phyloP scores from a whole-genome alignment of 2,888 invertebrate species.

The Tuta absoluta region DNA sequence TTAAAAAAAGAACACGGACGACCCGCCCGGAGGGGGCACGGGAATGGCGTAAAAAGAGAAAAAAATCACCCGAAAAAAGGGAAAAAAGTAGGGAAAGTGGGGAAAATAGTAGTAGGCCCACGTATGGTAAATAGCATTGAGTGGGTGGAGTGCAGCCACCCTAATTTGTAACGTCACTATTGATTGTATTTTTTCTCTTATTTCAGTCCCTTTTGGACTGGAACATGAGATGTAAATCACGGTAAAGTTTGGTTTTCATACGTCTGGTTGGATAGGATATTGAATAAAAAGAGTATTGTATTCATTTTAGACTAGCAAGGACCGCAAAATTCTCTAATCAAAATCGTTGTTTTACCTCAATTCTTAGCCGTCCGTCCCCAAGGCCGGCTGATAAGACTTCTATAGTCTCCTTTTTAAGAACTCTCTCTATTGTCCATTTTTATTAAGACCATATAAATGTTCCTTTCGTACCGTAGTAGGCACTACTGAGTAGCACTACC shows the following conservation, averaged over 20 bases:
- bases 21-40: conserved; percentile 63
- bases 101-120: conserved; percentile 67
- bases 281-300: neutral
- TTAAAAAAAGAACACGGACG: conserved; percentile 67
- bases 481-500: no score
- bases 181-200: conserved; percentile 19
- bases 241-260: neutral
- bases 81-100: conserved; percentile 45
- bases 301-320: no score
- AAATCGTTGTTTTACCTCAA: no score
- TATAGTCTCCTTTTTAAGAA: no score
- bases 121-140: conserved; percentile 72
- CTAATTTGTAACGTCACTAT: conserved; percentile 53
- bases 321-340: no score
- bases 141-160: conserved; percentile 40
- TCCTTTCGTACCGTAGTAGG: no score
- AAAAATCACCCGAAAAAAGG: conserved; percentile 7
- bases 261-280: neutral
- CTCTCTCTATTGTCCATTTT: no score
- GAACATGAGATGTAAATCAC: neutral
- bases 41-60: conserved; percentile 66
- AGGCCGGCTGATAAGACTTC: no score
- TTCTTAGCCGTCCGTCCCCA: no score
- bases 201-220: neutral
- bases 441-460: no score